Evolutionary conservation across 2,113 vertebrate species (phyloP).

Genomic region (Chaenocephalus aceratus): DNA sequence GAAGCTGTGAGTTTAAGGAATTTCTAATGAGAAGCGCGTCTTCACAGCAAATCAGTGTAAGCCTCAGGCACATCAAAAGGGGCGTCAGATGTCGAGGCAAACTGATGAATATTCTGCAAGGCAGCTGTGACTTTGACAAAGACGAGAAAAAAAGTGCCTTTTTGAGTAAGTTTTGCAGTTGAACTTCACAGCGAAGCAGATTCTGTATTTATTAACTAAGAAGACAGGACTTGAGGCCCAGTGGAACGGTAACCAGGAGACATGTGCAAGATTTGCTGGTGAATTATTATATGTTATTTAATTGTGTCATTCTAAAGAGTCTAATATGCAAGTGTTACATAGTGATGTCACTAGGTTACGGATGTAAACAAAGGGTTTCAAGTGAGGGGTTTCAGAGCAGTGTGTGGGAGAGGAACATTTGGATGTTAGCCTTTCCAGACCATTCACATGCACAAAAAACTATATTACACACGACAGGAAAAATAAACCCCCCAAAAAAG

Average conservation of each 20-base stretch:
- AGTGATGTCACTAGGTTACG: no score
- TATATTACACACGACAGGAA: no score
- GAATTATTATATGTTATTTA: slow-evolving; percentile 32
- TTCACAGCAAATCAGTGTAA: slow-evolving; percentile 47
- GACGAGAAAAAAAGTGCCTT: slow-evolving; percentile 25
- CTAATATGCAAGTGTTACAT: no score
- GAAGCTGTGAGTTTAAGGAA: slow-evolving; percentile 55
- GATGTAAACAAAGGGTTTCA: no score
- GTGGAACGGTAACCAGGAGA: slow-evolving; percentile 31
- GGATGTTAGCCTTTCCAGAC: neutral
- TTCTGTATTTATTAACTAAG: slow-evolving; percentile 50
- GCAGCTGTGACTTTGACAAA: slow-evolving; percentile 62
- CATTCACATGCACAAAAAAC: no score
- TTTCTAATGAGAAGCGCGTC: slow-evolving; percentile 55
- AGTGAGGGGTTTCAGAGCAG: no score
- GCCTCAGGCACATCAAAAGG: slow-evolving; percentile 61
- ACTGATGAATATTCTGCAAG: slow-evolving; percentile 63
- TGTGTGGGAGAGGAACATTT: no score
- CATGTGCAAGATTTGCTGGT: slow-evolving; percentile 7
- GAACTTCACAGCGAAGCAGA: slow-evolving; percentile 46
- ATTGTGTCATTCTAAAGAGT: slow-evolving; percentile 6
- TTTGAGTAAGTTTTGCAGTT: slow-evolving; percentile 28
- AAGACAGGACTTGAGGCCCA: slow-evolving; percentile 25
- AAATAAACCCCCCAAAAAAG: no score
- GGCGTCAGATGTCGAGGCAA: slow-evolving; percentile 48